Conservation (phyloP, 2,797 vertebrate species). For the Manis pentadactyla region DNA sequence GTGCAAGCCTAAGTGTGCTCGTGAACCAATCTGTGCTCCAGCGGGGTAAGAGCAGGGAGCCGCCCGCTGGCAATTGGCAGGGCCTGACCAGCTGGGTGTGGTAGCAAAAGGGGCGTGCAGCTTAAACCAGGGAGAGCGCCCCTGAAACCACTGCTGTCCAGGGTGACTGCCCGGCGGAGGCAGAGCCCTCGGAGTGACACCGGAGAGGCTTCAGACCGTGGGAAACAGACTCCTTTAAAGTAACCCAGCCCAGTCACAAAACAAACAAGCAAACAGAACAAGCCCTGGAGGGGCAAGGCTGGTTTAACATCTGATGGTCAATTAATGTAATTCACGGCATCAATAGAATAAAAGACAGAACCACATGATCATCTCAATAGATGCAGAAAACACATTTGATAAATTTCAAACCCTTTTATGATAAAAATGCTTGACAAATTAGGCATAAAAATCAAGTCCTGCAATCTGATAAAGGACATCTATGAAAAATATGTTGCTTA, state of each 20-base stretch:
- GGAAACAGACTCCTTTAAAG: not conserved
- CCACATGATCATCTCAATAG: not conserved
- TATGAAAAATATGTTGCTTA: not conserved
- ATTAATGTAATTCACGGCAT: rapidly evolving
- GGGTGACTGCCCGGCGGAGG: not conserved
- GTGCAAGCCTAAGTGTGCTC: not conserved
- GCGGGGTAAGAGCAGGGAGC: not conserved
- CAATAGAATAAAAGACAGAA: not conserved
- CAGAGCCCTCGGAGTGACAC: too few species aligned
- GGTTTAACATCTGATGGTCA: not conserved
- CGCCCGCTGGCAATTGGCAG: rapidly evolving
- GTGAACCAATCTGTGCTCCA: not conserved
- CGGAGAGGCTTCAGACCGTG: not conserved
- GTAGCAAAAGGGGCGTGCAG: rapidly evolving
- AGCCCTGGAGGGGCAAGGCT: not conserved
- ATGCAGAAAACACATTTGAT: too few species aligned
- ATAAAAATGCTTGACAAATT: not conserved
- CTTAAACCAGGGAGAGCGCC: not conserved
- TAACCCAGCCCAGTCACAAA: not conserved
- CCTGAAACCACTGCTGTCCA: rapidly evolving
- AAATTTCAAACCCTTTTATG: not conserved
- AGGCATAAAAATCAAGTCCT: not conserved
- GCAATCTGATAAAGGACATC: not conserved
- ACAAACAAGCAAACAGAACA: too few species aligned
- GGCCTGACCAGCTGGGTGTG: not conserved